phyloP scores from a whole-genome alignment of 2,888 invertebrate species.

The Caradrina clavipalpis region DNA sequence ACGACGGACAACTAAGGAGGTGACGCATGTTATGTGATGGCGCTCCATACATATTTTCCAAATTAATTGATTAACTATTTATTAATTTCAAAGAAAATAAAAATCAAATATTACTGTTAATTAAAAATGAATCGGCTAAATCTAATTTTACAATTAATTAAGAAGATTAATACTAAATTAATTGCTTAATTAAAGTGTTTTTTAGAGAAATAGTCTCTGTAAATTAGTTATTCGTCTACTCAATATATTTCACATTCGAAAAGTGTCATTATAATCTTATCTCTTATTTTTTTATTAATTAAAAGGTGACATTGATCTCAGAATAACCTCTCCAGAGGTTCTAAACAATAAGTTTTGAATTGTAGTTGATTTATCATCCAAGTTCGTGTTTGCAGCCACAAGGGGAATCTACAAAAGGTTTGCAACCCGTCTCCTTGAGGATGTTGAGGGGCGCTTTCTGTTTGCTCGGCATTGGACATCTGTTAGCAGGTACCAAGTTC shows the following conservation, averaged over 20 bases:
- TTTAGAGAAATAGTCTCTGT: too few species aligned
- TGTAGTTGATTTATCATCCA: slow-evolving; percentile 38
- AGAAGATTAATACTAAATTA: too few species aligned
- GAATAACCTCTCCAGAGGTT: slow-evolving; percentile 14
- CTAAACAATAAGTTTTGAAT: slow-evolving; percentile 20
- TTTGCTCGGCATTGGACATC: slow-evolving; percentile 92
- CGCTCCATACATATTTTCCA: too few species aligned
- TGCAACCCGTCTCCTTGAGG: slow-evolving; percentile 93
- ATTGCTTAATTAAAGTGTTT: too few species aligned
- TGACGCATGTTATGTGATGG: too few species aligned
- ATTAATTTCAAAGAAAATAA: neutral
- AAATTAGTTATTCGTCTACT: too few species aligned
- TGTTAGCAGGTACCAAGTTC: slow-evolving; percentile 88
- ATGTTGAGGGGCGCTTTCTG: slow-evolving; percentile 95
- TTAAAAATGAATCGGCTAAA: neutral
- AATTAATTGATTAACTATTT: too few species aligned
- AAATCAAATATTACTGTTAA: neutral
- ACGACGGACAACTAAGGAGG: too few species aligned
- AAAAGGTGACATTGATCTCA: slow-evolving; percentile 19
- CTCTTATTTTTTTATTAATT: neutral
- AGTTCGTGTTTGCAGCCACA: slow-evolving; percentile 74
- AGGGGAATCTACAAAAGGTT: slow-evolving; percentile 82
- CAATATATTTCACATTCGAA: neutral
- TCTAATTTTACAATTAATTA: too few species aligned
- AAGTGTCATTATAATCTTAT: too few species aligned